These are phyloP conservation scores for Corvus hawaiiensis DNA, from an alignment of 2,113 vertebrate genomes.

Conservation along the genomic window DNA sequence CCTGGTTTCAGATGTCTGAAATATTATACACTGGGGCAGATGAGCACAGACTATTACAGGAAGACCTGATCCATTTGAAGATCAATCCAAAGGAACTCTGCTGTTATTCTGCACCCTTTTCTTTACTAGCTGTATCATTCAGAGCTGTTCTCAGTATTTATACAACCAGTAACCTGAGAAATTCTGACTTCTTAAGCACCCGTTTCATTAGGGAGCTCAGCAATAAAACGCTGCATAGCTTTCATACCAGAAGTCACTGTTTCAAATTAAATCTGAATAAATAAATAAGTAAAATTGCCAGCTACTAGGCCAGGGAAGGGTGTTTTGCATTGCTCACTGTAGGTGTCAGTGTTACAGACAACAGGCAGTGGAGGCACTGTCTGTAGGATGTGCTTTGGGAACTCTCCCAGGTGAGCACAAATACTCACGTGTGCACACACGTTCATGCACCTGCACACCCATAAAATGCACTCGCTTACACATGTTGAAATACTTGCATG, in stretches of 20 bases:
- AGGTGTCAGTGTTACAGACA: background rate
- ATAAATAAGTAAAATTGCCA: background rate
- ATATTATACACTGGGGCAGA: background rate
- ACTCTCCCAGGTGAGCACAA: background rate
- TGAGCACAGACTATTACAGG: background rate
- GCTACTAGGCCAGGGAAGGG: background rate
- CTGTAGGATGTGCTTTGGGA: background rate
- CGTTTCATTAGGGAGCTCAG: slow-evolving; percentile 10
- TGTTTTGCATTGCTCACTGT: background rate
- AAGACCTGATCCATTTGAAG: slow-evolving; percentile 14
- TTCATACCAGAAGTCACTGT: background rate
- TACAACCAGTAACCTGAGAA: slow-evolving; percentile 11
- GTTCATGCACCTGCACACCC: background rate
- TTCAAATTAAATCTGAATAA: slow-evolving; percentile 13
- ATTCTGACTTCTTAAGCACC: slow-evolving; percentile 32
- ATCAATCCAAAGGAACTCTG: slow-evolving; percentile 1
- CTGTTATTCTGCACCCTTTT: slow-evolving; percentile 44
- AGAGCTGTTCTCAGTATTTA: slow-evolving; percentile 1
- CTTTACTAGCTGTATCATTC: background rate
- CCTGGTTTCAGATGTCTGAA: slow-evolving; percentile 39
- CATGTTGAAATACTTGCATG: background rate
- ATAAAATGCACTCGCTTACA: background rate
- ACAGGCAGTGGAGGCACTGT: background rate
- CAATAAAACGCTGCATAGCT: background rate
- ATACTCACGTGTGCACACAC: background rate